Percentiles rank a stretch among this genome's conserved stretches.
These are phyloP conservation scores for Drosophila birchii DNA, from an alignment of 2,888 invertebrate genomes.

Conservation along the genomic window DNA sequence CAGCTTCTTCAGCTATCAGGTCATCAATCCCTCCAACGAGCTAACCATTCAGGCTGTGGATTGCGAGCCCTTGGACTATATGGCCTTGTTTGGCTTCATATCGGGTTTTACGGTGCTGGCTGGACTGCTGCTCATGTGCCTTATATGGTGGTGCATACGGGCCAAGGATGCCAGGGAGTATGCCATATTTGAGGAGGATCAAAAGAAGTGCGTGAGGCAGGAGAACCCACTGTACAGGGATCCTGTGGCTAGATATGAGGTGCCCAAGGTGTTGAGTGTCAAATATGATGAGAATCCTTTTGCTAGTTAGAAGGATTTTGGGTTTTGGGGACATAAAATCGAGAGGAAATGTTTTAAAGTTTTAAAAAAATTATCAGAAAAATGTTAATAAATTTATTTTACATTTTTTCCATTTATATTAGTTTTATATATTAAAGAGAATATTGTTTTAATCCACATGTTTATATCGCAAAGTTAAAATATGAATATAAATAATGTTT, in stretches of 20 bases:
- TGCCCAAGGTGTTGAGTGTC: slow-evolving; percentile 84
- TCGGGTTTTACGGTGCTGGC: slow-evolving; percentile 85
- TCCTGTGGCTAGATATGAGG: slow-evolving; percentile 86
- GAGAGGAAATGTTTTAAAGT: no score
- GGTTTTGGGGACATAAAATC: no score
- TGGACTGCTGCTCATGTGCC: slow-evolving; percentile 85
- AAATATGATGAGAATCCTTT: slow-evolving; percentile 72
- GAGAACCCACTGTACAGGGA: slow-evolving; percentile 87
- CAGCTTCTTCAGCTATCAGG: slow-evolving; percentile 79
- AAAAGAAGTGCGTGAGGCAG: slow-evolving; percentile 45
- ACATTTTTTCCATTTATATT: no score
- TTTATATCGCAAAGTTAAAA: no score
- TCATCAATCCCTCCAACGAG: slow-evolving; percentile 65
- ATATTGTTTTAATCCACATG: no score
- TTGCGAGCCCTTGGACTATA: slow-evolving; percentile 72
- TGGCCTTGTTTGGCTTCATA: slow-evolving; percentile 81
- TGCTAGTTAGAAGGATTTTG: slow-evolving; percentile 39
- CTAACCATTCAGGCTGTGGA: slow-evolving; percentile 72
- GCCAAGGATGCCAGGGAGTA: slow-evolving; percentile 86
- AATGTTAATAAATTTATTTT: no score
- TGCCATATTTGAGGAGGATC: slow-evolving; percentile 86
- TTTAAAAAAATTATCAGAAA: no score
- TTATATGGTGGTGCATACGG: slow-evolving; percentile 85
- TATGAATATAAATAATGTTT: not conserved
- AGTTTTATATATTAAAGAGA: no score